phyloP scores from a whole-genome alignment of 1,140 invertebrate genomes.

The Thaumatotibia leucotreta region DNA sequence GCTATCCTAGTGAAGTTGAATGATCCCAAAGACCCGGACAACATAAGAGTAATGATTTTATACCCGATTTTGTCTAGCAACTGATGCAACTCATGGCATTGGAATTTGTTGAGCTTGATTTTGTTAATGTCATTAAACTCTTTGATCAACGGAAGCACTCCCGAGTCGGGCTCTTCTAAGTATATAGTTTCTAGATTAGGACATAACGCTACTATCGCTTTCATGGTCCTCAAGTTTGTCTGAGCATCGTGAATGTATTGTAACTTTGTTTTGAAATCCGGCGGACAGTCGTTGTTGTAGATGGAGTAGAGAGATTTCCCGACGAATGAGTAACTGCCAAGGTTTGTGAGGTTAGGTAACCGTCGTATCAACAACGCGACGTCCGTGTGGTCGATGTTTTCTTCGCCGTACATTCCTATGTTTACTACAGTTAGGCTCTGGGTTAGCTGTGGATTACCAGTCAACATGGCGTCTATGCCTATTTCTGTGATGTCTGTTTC shows the following conservation, averaged over 20 bases:
- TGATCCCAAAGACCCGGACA: slow-evolving; percentile 77
- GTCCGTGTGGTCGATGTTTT: slow-evolving; percentile 79
- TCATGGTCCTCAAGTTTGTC: slow-evolving; percentile 76
- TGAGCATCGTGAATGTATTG: slow-evolving; percentile 80
- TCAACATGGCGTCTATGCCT: slow-evolving; percentile 76
- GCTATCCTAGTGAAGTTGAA: slow-evolving; percentile 79
- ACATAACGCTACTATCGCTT: slow-evolving; percentile 77
- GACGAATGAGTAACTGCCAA: slow-evolving; percentile 81
- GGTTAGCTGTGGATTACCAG: slow-evolving; percentile 67
- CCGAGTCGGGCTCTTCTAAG: slow-evolving; percentile 77
- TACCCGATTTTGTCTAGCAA: slow-evolving; percentile 77
- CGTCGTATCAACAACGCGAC: slow-evolving; percentile 78
- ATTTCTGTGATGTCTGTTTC: slow-evolving; percentile 81
- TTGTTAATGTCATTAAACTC: slow-evolving; percentile 73
- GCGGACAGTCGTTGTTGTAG: slow-evolving; percentile 71
- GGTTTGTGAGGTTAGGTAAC: slow-evolving; percentile 78
- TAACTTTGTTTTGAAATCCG: slow-evolving; percentile 76
- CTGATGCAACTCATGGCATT: slow-evolving; percentile 78
- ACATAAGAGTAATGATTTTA: slow-evolving; percentile 78
- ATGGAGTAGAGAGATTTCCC: slow-evolving; percentile 78
- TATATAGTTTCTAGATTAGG: slow-evolving; percentile 79
- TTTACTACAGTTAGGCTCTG: slow-evolving; percentile 78
- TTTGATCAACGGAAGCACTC: slow-evolving; percentile 74
- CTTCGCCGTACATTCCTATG: slow-evolving; percentile 81
- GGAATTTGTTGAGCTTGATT: slow-evolving; percentile 80